Base-by-base conservation (phyloP, 2,797 vertebrate genomes). In the Dicrostonyx torquatus region DNA sequence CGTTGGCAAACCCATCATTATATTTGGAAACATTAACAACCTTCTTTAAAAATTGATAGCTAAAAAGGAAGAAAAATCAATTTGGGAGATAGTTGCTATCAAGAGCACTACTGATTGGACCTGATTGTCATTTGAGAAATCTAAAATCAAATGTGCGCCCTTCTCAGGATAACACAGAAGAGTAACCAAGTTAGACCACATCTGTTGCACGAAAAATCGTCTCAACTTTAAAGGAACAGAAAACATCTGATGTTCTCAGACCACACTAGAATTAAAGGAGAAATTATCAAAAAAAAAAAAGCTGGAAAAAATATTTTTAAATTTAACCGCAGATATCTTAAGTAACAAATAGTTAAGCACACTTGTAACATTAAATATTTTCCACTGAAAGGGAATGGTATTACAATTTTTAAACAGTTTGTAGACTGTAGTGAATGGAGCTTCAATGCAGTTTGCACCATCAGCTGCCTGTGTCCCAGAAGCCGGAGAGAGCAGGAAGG, bases 21-120 rank as follows among this genome's bases (percentile, higher is more conserved):
- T 66, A 93, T 62, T 77, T 89, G 34, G 87, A 75, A 93, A 73
- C 6, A 34, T 92, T 37, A 85, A 79, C 60, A 86, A 48, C 12
- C 37, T 58, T 72, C 66, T 86, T 79, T 90, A 62, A 86, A 66
- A 89, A 86, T 11, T 78, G 64, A 89, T 79, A 64, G 12, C 40
- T 53, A 34, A 84, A 53, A 29, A 64, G 55, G 37, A 60, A 89
- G n/a, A 70, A 72, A 70, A 83, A 29, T 84, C 45, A 90, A 45
- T 20, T 20, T 17, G 22, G 64, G 22, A 62, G 48, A 43, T 17
- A 34, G 40, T 95, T 62, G 15, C 50, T 15, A 43, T n/a, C 75
- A 88, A 76, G 0, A 89, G 43, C 50, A 84, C 10, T 50, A 24
- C 43, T 12, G 13, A 20, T 89, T 79, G 66, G 18, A 53, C 40